These are phyloP conservation scores for Drosophila phalerata DNA, from an alignment of 2,888 invertebrate species.

Conservation along the genomic window DNA sequence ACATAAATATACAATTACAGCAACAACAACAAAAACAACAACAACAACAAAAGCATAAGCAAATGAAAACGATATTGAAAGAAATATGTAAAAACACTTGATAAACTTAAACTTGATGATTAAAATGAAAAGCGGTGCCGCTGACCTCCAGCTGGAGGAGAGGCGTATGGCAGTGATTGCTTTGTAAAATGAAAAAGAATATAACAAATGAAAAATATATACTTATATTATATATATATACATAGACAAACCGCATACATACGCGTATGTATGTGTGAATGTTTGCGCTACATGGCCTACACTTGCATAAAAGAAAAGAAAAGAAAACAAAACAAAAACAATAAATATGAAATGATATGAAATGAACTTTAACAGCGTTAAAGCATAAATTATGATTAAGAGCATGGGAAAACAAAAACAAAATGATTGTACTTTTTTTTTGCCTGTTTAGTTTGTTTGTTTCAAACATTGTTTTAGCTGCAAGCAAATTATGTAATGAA, in stretches of 20 bases:
- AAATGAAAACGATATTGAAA: constrained; percentile 17
- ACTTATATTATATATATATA: constrained; percentile 28
- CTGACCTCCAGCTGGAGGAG: constrained; percentile 4
- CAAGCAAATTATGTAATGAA: constrained; percentile 76
- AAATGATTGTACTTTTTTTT: constrained; percentile 61
- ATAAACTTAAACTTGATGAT: constrained; percentile 34
- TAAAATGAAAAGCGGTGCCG: constrained; percentile 25
- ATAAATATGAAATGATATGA: constrained; percentile 60
- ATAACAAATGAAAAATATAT: constrained; percentile 32
- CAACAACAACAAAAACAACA: constrained; percentile 35
- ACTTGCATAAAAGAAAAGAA: constrained; percentile 45
- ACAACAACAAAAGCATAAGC: constrained; percentile 1
- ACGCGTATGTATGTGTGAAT: constrained; percentile 29
- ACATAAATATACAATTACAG: constrained; percentile 38
- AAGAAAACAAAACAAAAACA: constrained; percentile 10
- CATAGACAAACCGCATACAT: constrained; percentile 39
- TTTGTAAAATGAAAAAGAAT: constrained; percentile 67
- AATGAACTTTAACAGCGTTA: constrained; percentile 43
- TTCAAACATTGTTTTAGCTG: constrained; percentile 79
- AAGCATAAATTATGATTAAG: constrained; percentile 53
- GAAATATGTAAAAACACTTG: constrained; percentile 72
- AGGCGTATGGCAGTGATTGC: constrained; percentile 44
- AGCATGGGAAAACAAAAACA: constrained; percentile 30
- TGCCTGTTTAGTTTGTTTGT: constrained; percentile 69
- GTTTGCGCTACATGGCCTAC: constrained; percentile 50